Base-by-base conservation (phyloP, 2,113 vertebrate genomes). In the Aldabrachelys gigantea region DNA sequence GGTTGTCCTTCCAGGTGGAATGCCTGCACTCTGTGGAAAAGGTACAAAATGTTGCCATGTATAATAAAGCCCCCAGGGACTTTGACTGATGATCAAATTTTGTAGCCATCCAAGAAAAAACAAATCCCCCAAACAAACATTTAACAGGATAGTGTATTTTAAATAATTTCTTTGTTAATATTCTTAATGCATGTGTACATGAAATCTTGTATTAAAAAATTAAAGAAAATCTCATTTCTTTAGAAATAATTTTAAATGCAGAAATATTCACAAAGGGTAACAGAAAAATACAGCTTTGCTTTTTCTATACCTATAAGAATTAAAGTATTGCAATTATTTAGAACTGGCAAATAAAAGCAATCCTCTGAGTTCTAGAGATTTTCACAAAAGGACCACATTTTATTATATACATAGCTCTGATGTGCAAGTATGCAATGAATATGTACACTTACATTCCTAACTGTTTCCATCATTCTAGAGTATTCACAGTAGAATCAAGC, bases 391-490 rank as follows among this genome's bases (percentile, higher is more conserved):
- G 95, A 97, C 97, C 92, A 94, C 91, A 87, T 96, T 97, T 98
- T 95, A 97, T 95, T 99, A 98, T 99, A 98, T 99, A 99, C 99
- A 98, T 84, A 96, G 91, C 95, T 98, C 96, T 96, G 98, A 98
- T 99, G 99, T 99, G 99, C 99, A 99, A 99, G 96, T 99, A 97
- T 98, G 98, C 98, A 98, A 98, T 98, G 97, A 96, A 97, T 98
- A 98, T 98, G 98, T 98, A 98, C 98, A 98, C 88, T 95, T 98
- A 98, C 98, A 98, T 98, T 98, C 98, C 98, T 98, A 98, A 98
- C 97, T 98, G 98, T 98, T 98, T 96, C 97, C 95, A 97, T 97
- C 97, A 52, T 95, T 96, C 98, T 97, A 98, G 96, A 97, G 94
- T 98, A 98, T 98, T 97, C 98, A 98, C 96, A 98, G 98, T 97